These are phyloP conservation scores for Coregonus clupeaformis DNA, from an alignment of 2,113 vertebrate species.

Conservation along the genomic window DNA sequence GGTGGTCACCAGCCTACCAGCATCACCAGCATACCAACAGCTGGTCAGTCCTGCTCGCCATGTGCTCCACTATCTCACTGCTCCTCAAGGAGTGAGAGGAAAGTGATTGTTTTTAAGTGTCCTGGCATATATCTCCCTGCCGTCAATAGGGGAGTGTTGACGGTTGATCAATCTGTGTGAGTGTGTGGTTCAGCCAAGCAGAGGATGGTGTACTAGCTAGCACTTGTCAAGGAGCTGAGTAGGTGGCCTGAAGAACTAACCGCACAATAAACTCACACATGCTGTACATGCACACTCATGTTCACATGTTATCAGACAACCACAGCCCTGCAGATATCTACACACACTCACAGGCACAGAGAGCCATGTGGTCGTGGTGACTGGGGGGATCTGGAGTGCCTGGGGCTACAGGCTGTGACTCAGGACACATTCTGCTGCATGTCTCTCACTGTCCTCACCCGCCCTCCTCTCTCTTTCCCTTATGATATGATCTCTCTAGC, in stretches of 20 bases:
- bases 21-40: no score
- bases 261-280: background rate
- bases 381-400: no score
- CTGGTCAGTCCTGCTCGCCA: background rate
- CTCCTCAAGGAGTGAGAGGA: conserved; percentile 23
- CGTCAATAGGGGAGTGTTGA: conserved; percentile 44
- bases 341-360: no score
- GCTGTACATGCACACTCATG: background rate
- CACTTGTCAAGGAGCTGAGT: conserved; percentile 6
- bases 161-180: conserved; percentile 35
- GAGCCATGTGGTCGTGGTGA: no score
- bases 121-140: conserved; percentile 45
- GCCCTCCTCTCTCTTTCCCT: no score
- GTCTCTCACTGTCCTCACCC: no score
- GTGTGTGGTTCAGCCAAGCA: background rate
- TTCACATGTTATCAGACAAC: background rate
- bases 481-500: no score
- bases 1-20: no score
- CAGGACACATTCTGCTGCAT: no score
- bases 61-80: conserved; percentile 35
- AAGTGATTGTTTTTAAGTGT: conserved; percentile 49
- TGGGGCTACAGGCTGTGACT: no score
- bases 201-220: background rate
- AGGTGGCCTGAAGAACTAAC: background rate
- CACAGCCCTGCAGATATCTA: background rate